Percentiles rank a stretch among this genome's conserved stretches.
These are phyloP conservation scores for Eospalax fontanierii DNA, from an alignment of 2,797 vertebrate genomes.

Conservation along the genomic window DNA sequence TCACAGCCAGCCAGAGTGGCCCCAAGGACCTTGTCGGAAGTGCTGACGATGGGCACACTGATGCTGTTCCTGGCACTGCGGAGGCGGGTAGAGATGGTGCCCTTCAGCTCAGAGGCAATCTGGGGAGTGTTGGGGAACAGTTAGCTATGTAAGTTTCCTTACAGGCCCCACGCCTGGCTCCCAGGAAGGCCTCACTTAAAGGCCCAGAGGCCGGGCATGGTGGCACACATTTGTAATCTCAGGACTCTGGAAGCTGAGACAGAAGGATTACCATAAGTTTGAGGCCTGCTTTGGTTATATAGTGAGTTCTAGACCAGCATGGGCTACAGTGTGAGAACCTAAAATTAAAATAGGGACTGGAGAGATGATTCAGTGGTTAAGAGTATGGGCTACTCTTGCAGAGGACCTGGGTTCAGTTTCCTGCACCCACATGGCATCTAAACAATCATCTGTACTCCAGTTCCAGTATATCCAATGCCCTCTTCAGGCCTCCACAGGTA, in stretches of 20 bases:
- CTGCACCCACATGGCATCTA: no score
- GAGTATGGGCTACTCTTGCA: no score
- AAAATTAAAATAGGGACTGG: not conserved
- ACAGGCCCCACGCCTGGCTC: not conserved
- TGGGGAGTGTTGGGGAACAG: slow-evolving; percentile 32
- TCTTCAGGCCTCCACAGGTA: no score
- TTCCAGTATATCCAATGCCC: no score
- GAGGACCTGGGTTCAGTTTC: no score
- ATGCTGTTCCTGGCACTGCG: slow-evolving; percentile 89
- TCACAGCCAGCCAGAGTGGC: slow-evolving; percentile 85
- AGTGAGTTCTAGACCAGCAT: not conserved
- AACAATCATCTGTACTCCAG: no score
- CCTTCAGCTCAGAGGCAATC: slow-evolving; percentile 90
- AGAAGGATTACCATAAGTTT: not conserved
- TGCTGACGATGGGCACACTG: slow-evolving; percentile 81
- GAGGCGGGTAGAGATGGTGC: slow-evolving; percentile 87
- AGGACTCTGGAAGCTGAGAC: not conserved
- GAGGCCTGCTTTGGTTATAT: not conserved
- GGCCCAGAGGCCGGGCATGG: not conserved
- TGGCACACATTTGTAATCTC: not conserved
- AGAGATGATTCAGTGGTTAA: no score
- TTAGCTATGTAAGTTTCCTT: not conserved
- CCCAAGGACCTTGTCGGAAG: slow-evolving; percentile 88
- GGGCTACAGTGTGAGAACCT: not conserved
- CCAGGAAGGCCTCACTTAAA: not conserved